Percentiles rank a stretch among this genome's conserved stretches.
phyloP scores from a whole-genome alignment of 2,797 vertebrate species.

The Onychomys arenicola region DNA sequence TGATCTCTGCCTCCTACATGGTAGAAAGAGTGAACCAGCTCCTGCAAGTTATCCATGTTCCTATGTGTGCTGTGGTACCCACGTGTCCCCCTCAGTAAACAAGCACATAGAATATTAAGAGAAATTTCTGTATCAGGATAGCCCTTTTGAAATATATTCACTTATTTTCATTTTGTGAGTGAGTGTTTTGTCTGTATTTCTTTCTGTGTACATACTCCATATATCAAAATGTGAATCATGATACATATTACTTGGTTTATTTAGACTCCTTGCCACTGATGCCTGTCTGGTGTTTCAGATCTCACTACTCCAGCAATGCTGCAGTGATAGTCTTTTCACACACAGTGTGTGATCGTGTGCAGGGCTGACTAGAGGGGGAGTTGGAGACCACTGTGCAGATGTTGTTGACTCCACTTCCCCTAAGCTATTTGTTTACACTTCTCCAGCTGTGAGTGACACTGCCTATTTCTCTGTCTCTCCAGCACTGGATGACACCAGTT shows the following conservation, averaged over 20 bases:
- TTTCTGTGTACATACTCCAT: not conserved
- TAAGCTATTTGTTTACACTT: not conserved
- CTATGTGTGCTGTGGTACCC: not conserved
- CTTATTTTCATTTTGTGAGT: not conserved
- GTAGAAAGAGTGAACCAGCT: not conserved
- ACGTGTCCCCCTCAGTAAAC: not conserved
- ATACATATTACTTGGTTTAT: not conserved
- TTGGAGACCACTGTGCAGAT: not conserved
- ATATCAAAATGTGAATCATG: not conserved
- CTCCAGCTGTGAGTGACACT: not conserved
- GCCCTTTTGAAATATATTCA: not conserved
- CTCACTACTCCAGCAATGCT: constrained; percentile 8
- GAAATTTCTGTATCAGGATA: not conserved
- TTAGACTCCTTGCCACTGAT: constrained; percentile 4
- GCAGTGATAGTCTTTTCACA: not conserved
- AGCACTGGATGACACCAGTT: not conserved
- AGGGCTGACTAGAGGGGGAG: not conserved
- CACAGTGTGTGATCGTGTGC: not conserved
- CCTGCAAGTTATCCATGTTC: not conserved
- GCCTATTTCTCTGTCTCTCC: not conserved
- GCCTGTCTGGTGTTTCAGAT: not conserved
- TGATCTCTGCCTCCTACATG: not conserved
- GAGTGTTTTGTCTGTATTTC: not conserved
- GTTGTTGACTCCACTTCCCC: not conserved
- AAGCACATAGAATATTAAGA: constrained; percentile 1